phyloP scores from a whole-genome alignment of 2,113 vertebrate species.

The Elaphurus davidianus region DNA sequence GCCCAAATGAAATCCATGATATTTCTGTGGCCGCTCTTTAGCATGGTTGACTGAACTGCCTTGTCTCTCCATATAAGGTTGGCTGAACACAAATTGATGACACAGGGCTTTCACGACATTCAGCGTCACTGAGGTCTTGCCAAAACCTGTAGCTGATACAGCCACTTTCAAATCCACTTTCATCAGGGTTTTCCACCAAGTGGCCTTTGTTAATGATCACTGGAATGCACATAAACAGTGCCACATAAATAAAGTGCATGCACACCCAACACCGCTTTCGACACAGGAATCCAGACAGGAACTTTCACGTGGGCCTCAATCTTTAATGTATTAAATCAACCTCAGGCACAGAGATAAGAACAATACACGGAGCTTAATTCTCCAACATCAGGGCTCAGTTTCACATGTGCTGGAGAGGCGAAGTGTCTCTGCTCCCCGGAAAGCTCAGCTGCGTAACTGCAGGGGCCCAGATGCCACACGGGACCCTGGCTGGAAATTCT shows the following conservation, averaged over 20 bases:
- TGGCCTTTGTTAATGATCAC: conserved; percentile 20
- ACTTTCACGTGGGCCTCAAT: background rate
- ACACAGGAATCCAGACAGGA: conserved; percentile 52
- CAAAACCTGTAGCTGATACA: conserved; percentile 74
- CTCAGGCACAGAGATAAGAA: background rate
- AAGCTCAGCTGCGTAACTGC: background rate
- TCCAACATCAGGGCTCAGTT: background rate
- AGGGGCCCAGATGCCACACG: accelerated
- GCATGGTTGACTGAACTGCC: conserved; percentile 58
- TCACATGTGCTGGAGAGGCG: accelerated
- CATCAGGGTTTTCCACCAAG: conserved; percentile 52
- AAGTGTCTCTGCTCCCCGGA: background rate
- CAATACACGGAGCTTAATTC: background rate
- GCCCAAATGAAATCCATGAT: background rate
- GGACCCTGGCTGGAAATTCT: background rate
- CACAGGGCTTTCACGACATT: conserved; percentile 48
- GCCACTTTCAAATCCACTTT: conserved; percentile 80
- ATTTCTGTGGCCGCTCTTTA: background rate
- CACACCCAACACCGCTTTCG: background rate
- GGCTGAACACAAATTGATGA: conserved; percentile 77
- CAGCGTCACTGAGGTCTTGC: conserved; percentile 30
- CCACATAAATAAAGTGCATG: background rate
- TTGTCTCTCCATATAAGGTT: conserved; percentile 69
- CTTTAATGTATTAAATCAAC: conserved; percentile 21
- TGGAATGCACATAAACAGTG: background rate